These are phyloP conservation scores for Telmatherina bonti DNA, from an alignment of 2,797 vertebrate species.

Conservation along the genomic window DNA sequence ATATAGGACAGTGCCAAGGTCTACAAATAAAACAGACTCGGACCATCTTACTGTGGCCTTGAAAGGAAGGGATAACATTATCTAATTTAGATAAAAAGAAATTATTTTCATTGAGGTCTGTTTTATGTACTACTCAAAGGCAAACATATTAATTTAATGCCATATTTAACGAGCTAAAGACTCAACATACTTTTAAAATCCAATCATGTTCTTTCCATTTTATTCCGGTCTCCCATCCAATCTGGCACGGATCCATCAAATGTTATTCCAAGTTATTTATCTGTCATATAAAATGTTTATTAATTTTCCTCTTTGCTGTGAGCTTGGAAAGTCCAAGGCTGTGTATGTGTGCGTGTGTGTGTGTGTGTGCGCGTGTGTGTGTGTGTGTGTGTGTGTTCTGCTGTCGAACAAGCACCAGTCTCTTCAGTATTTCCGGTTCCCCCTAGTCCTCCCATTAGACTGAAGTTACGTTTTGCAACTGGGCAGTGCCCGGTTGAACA, in stretches of 20 bases:
- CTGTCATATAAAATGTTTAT: not conserved
- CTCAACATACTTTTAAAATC: not conserved
- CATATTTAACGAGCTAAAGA: too few relatives aligned
- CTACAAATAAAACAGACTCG: too few relatives aligned
- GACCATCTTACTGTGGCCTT: too few relatives aligned
- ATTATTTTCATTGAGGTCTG: too few relatives aligned
- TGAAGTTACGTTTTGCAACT: conserved; percentile 77
- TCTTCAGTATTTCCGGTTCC: conserved; percentile 17
- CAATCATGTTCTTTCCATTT: not conserved
- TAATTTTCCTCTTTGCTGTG: too few relatives aligned
- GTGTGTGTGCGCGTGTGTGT: not conserved
- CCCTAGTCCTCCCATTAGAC: conserved; percentile 20
- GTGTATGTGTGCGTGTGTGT: not conserved
- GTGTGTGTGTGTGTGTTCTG: not conserved
- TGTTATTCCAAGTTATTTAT: not conserved
- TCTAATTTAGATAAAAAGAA: too few relatives aligned
- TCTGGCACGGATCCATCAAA: not conserved
- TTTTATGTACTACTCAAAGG: too few relatives aligned
- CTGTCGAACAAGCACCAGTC: conserved; percentile 24
- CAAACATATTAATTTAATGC: too few relatives aligned
- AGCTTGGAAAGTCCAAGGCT: not conserved
- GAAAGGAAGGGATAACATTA: too few relatives aligned
- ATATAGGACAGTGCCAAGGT: too few relatives aligned
- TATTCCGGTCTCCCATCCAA: not conserved
- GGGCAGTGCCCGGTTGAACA: conserved; percentile 70